Base-by-base conservation (phyloP, 2,888 invertebrate species). In the Conus canariensis region DNA sequence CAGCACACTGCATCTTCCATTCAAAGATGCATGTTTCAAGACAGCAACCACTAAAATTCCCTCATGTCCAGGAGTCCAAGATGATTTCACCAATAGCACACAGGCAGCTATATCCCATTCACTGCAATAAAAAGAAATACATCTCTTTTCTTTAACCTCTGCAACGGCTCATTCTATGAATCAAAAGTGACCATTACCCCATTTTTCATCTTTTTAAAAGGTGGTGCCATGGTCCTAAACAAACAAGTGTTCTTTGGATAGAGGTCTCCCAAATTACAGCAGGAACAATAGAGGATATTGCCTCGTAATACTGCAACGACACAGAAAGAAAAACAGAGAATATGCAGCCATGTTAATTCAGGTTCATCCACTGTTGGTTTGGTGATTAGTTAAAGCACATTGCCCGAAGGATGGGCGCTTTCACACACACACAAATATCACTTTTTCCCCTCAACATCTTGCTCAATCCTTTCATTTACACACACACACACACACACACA, bases 301-400 rank as follows among this genome's bases (percentile, higher is more conserved):
- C 85, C 89, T 64, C 89, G 74, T 70, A 89, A 85, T 74, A 77
- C 89, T 89, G 89, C 59, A 59, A 70, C 30, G 25, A 85, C 70
- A 85, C 85, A 89, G 67, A 89, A 59, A 89, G 89, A 89, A 77
- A 89, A 85, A 83, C 74, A 89, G 74, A 89, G 74, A 85, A 89
- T 58, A 77, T 25, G 64, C 83, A 22, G 45, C 64, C 67, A 64
- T 70, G 85, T 89, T 88, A 88, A 25, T 70, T 85, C 22, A 58
- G 83, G 58, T 10, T 58, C 22, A 30, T 83, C 45, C 59, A 58
- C 22, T 56, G 60, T 64, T 64, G 5, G 83, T 56, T 58, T 58
- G 22, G 45, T 45, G 45, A 45, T 45, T 45, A 45, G 45, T 45
- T 45, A 45, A 45, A 45, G 3, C 45, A 45, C 45, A 45, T 45